phyloP scores from a whole-genome alignment of 2,113 vertebrate genomes.

The Charadrius vociferus region DNA sequence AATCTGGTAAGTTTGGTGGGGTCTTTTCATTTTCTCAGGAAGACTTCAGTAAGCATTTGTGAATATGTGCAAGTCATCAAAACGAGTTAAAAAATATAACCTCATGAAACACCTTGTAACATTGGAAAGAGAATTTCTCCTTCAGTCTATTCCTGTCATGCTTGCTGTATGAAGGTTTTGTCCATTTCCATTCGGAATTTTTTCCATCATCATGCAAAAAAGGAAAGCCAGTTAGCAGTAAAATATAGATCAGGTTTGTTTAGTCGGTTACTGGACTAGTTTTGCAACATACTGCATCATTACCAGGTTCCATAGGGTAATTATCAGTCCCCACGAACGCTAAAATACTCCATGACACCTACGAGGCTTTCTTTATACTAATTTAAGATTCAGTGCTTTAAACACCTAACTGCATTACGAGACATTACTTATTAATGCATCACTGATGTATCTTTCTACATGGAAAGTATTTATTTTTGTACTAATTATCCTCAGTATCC shows the following conservation, averaged over 20 bases:
- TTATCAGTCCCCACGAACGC: background rate
- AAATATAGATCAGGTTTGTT: background rate
- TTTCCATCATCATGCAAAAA: background rate
- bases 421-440: background rate
- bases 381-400: background rate
- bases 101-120: background rate
- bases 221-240: background rate
- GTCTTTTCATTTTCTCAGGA: background rate
- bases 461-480: background rate
- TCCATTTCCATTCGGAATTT: accelerated
- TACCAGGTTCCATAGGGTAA: background rate
- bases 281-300: background rate
- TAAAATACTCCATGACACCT: background rate
- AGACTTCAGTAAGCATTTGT: background rate
- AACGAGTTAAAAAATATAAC: background rate
- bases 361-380: background rate
- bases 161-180: background rate
- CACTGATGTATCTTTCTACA: background rate
- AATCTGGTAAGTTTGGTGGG: background rate
- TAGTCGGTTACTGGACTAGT: background rate
- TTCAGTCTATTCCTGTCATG: background rate
- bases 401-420: background rate
- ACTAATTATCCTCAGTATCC: background rate
- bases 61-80: background rate
- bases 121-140: background rate